Percentiles rank a stretch among this genome's conserved stretches.
Evolutionary conservation across 2,888 invertebrate genomes (phyloP).

Genomic region (Scotopteryx bipunctaria): DNA sequence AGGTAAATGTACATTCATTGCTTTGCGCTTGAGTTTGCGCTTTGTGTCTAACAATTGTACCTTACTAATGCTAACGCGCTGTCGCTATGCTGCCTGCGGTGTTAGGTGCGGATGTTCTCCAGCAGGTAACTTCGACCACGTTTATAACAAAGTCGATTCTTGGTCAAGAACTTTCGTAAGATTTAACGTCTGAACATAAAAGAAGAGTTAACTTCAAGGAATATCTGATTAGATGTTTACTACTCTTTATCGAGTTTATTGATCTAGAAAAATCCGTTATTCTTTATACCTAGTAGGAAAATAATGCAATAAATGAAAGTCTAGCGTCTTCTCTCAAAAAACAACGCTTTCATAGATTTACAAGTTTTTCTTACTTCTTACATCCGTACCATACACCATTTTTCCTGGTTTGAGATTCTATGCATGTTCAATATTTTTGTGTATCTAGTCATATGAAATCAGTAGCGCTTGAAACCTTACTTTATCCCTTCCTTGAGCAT

Average conservation of each 20-base stretch:
- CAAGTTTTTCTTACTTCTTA: no score
- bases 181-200: no score
- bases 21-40: conserved; percentile 78
- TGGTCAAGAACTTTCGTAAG: background rate
- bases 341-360: no score
- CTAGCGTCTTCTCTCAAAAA: no score
- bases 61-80: conserved; percentile 62
- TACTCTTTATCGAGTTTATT: no score
- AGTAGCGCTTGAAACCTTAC: conserved; percentile 3
- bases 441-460: conserved; percentile 6
- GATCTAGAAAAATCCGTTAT: no score
- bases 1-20: conserved; percentile 83
- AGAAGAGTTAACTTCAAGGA: no score
- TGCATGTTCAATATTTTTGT: conserved; percentile 38
- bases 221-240: no score
- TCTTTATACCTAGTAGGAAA: background rate
- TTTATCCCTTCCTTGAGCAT: background rate
- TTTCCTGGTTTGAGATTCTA: conserved; percentile 45
- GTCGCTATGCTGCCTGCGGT: conserved; percentile 60
- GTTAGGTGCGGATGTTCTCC: conserved; percentile 51
- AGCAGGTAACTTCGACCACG: conserved; percentile 2
- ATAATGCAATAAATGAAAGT: background rate
- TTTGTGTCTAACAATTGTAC: conserved; percentile 63
- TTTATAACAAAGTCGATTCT: background rate
- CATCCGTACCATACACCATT: conserved; percentile 54